These are phyloP conservation scores for Neotoxoptera formosana DNA, from an alignment of 1,140 invertebrate species.

Conservation along the genomic window DNA sequence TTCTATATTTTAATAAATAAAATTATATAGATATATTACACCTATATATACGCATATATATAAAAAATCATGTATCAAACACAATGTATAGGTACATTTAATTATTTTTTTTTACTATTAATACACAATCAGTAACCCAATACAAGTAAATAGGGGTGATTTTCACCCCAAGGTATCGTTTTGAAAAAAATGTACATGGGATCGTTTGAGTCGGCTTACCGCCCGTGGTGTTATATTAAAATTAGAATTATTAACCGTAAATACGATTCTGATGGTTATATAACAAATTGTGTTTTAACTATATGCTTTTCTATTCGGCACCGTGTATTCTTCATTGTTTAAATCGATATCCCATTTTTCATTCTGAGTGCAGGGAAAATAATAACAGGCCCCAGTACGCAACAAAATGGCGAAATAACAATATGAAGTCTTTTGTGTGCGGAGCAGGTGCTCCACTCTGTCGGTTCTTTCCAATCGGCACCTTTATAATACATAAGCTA, in stretches of 20 bases:
- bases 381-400: slow-evolving; percentile 25
- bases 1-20: neutral
- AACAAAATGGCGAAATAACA: slow-evolving; percentile 57
- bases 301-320: slow-evolving; percentile 46
- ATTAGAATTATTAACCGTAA: slow-evolving; percentile 58
- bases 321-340: slow-evolving; percentile 50
- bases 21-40: neutral
- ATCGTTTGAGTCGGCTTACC: slow-evolving; percentile 55
- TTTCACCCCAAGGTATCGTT: slow-evolving; percentile 23
- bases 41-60: neutral
- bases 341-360: slow-evolving; percentile 52
- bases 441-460: slow-evolving; percentile 40
- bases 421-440: slow-evolving; percentile 56
- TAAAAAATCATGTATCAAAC: neutral
- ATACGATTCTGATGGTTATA: slow-evolving; percentile 48
- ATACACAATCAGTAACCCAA: neutral
- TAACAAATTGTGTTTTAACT: slow-evolving; percentile 56
- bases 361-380: slow-evolving; percentile 48
- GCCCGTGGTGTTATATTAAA: slow-evolving; percentile 52
- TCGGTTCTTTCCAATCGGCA: slow-evolving; percentile 46
- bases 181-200: slow-evolving; percentile 38
- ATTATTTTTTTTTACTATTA: neutral
- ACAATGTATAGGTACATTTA: neutral
- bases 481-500: neutral
- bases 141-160: neutral